A percentile compares a stretch with the other conserved stretches of the same genome.
These are phyloP conservation scores for Minunthozetes semirufus DNA, from an alignment of 2,888 invertebrate species.

Conservation along the genomic window DNA sequence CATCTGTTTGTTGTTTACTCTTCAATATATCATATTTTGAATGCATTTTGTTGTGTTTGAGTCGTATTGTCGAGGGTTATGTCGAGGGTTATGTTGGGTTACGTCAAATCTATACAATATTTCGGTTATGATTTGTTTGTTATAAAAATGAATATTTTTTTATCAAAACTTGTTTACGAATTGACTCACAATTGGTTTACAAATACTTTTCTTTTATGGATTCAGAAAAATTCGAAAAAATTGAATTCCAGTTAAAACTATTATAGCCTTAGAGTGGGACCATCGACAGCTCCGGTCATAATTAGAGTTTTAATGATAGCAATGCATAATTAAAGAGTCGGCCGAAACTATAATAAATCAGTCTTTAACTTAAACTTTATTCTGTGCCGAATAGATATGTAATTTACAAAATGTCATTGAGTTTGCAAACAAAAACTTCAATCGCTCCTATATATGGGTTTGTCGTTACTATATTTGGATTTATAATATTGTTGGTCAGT, in stretches of 20 bases:
- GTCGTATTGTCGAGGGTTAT: too few relatives aligned
- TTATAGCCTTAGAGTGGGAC: not conserved
- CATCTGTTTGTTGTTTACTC: slow-evolving; percentile 26
- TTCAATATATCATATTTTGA: not conserved
- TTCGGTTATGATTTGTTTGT: not conserved
- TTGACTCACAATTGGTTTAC: too few relatives aligned
- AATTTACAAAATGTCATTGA: slow-evolving; percentile 22
- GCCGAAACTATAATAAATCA: slow-evolving; percentile 12
- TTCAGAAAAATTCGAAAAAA: not conserved
- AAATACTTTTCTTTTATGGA: too few relatives aligned
- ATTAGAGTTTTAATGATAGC: not conserved
- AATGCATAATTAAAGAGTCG: slow-evolving; percentile 23
- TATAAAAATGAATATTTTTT: not conserved
- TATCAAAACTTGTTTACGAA: not conserved
- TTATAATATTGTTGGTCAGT: not conserved
- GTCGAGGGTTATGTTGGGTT: too few relatives aligned
- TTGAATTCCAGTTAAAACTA: slow-evolving; percentile 14
- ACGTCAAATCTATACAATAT: too few relatives aligned
- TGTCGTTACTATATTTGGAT: slow-evolving; percentile 1
- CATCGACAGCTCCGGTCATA: not conserved
- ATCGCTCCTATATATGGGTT: not conserved
- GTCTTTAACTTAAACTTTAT: not conserved
- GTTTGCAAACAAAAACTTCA: not conserved
- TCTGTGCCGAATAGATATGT: not conserved
- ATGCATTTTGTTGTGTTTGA: not conserved